phyloP scores from a whole-genome alignment of 2,113 vertebrate genomes.

The Marcusenius ussheri region DNA sequence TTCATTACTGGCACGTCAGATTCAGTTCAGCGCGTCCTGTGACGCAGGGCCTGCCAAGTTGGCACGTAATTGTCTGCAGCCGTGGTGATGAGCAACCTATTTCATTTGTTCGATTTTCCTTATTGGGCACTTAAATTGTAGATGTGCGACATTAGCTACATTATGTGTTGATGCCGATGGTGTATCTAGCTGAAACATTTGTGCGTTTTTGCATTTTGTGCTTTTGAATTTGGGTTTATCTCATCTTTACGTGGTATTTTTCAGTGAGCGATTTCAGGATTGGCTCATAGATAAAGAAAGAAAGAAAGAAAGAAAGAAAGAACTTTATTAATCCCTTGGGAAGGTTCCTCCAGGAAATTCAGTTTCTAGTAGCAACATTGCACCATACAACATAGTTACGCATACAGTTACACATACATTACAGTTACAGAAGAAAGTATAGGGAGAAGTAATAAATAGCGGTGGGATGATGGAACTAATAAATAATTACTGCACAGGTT shows the following conservation, averaged over 20 bases:
- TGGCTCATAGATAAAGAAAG: background rate
- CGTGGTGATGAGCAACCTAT: background rate
- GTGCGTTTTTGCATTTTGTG: background rate
- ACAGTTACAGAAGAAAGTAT: too few species aligned
- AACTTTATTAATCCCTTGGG: too few species aligned
- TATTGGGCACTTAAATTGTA: background rate
- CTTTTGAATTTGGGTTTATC: background rate
- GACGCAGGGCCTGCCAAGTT: background rate
- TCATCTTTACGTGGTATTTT: background rate
- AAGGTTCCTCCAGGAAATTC: too few species aligned
- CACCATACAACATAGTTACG: too few species aligned
- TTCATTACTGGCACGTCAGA: background rate
- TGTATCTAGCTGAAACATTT: background rate
- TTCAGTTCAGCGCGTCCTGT: background rate
- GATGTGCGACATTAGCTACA: too few species aligned
- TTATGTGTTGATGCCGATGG: background rate
- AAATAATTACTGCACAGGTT: too few species aligned
- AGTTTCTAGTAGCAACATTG: too few species aligned
- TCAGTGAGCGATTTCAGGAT: background rate
- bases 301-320: fast-evolving
- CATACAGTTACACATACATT: too few species aligned
- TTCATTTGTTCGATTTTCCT: background rate
- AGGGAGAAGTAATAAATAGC: too few species aligned
- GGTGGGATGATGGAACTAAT: too few species aligned
- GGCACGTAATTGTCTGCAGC: background rate